Base-by-base conservation (phyloP, 1,140 invertebrate species). In the Drosophila arawakana region DNA sequence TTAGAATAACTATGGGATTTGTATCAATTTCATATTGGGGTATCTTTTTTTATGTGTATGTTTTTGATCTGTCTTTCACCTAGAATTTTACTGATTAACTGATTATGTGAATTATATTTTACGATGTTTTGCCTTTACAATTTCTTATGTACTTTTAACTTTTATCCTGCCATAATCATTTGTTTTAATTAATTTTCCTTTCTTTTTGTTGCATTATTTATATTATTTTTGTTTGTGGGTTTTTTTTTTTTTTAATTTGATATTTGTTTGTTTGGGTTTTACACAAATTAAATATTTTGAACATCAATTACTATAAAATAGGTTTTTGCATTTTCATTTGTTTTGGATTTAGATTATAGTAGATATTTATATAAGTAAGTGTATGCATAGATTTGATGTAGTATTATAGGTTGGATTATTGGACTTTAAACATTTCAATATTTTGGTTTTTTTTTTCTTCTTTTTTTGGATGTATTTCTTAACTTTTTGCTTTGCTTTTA, bases 371-470 rank as follows among this genome's bases (percentile, higher is more conserved):
- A 71, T 70, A 71, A 58, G 60, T 71, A 75, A 62, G 67, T 75
- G 67, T 72, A 75, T 70, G 65, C n/a, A 69, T 74, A 70, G 34
- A 60, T 70, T 75, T 75, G 15, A 62, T 63, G 67, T 70, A 62
- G 67, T 70, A 62, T 68, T 74, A 63, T 75, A 59, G 44, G 55
- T 85, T 88, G 79, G 77, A 80, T 83, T 84, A 74, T 84, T 65
- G 52, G 81, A 83, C 78, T 70, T 84, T 69, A 73, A 83, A 83
- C 60, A 84, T 76, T 80, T 76, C 76, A 25, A 34, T 70, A 58
- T 63, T 49, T 63, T 49, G 41, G 46, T 6, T 30, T 30, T 30
- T 30, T 30, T 30, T 5, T 30, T 30, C 1, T 21, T 15, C 15
- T 21, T 21, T 72, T 65, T 10, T 70, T 57, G 44, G 37, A 49